Base-by-base conservation (phyloP, 2,113 vertebrate genomes). In the Serilophus lunatus region DNA sequence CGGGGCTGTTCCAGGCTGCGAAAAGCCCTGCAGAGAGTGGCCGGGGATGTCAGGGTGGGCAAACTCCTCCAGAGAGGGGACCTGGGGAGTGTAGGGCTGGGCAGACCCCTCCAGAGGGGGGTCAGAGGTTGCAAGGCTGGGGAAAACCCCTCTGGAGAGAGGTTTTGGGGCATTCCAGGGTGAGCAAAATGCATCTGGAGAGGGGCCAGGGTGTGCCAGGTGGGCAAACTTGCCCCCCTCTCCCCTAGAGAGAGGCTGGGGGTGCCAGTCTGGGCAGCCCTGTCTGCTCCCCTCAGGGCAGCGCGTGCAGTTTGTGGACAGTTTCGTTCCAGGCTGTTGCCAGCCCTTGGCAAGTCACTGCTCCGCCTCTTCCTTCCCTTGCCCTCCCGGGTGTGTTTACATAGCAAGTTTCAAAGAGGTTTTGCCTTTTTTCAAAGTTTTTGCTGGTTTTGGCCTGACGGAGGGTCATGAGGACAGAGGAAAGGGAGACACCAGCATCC, bases 221-320 rank as follows among this genome's bases (percentile, higher is more conserved):
- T 19, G 26, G 0, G 26, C 9, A 6, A n/a, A n/a, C n/a, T n/a
- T n/a, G n/a, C n/a, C n/a, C n/a, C n/a, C n/a, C n/a, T n/a, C n/a
- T n/a, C n/a, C n/a, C n/a, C n/a, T n/a, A n/a, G 18, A n/a, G 31
- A 42, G 17, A 22, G 3, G 15, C 1, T 6, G 26, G 50, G 44
- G 23, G 3, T 1, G 5, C 1, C 3, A 8, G 50, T 19, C 24
- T 20, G 26, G 0, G 24, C 10, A 7, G 61, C 45, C 31, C 23
- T 29, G 26, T 40, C 75, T 3, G 1, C 31, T 53, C 35, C 26
- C 36, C 14, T 28, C 15, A 3, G 44, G 1, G n/a, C 7, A 15
- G 59, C 53, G 54, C 3, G 9, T 17, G 40, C 25, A 0, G 17
- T 50, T 80, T 35, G 35, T 3, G 3, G 47, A 24, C 7, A 13